A percentile compares a stretch with the other conserved stretches of the same genome.
Conservation (phyloP, 2,113 vertebrate species). For the Hydropotes inermis region DNA sequence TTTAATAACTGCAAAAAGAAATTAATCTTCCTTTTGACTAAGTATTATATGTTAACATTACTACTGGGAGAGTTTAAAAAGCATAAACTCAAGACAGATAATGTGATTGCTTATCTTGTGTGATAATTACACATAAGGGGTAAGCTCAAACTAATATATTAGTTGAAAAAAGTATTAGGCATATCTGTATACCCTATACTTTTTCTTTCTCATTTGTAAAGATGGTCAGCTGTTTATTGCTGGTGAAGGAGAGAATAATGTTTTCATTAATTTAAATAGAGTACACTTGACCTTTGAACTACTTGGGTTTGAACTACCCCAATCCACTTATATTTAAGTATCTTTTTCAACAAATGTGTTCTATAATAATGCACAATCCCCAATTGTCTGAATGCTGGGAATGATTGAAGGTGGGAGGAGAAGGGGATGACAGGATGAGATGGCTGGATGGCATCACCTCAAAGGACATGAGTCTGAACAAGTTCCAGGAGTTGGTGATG, state of each 20-base stretch:
- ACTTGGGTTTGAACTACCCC: background rate
- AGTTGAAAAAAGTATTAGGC: background rate
- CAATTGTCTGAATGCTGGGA: background rate
- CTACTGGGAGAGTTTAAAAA: background rate
- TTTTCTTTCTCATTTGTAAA: background rate
- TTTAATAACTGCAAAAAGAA: background rate
- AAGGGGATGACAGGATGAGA: background rate
- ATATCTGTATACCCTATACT: background rate
- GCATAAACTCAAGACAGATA: background rate
- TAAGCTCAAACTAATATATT: background rate
- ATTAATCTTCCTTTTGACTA: slow-evolving; percentile 2
- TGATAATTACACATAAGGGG: background rate
- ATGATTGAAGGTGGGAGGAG: background rate
- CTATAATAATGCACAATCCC: background rate
- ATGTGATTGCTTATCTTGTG: background rate
- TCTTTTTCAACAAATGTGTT: background rate
- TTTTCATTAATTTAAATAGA: background rate
- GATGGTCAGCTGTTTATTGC: background rate
- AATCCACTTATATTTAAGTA: background rate
- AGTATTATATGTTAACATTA: background rate
- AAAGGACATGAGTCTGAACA: background rate
- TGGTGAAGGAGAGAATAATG: background rate
- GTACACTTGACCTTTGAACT: background rate
- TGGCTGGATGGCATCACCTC: background rate
- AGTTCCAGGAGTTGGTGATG: background rate